Percentiles rank a stretch among this genome's conserved stretches.
These are phyloP conservation scores for Anhinga rufa DNA, from an alignment of 2,113 vertebrate genomes.

Conservation along the genomic window DNA sequence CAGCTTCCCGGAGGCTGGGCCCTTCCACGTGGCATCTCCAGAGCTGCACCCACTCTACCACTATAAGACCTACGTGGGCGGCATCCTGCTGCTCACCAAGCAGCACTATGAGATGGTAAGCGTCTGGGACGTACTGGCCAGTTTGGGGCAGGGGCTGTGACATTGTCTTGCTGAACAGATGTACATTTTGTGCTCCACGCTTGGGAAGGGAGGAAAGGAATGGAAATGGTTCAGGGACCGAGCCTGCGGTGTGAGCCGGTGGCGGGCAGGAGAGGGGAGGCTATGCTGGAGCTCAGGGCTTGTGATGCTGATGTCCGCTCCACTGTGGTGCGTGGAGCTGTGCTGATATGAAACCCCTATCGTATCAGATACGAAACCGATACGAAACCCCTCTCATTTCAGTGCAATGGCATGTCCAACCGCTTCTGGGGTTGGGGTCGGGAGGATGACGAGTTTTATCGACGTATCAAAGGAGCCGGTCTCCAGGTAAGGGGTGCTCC, in stretches of 20 bases:
- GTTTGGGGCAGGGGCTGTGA: background rate
- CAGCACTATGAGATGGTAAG: conserved; percentile 90
- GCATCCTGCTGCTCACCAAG: conserved; percentile 95
- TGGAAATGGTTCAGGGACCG: background rate
- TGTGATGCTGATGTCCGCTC: background rate
- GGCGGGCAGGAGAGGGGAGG: background rate
- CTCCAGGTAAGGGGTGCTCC: conserved; percentile 79
- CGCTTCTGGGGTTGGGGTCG: conserved; percentile 99
- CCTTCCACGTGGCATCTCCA: conserved; percentile 93
- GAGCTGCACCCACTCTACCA: conserved; percentile 97
- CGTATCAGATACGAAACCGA: too few species aligned
- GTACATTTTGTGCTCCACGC: background rate
- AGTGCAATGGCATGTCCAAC: conserved; percentile 99
- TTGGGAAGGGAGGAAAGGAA: background rate
- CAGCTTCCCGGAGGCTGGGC: conserved; percentile 86
- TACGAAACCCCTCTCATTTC: conserved; percentile 1
- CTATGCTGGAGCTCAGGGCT: background rate
- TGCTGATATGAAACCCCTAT: background rate
- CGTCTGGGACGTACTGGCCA: fast-evolving
- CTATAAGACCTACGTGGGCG: conserved; percentile 95
- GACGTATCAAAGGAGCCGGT: conserved; percentile 87
- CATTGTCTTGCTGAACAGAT: fast-evolving
- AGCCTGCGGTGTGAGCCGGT: background rate
- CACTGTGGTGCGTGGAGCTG: fast-evolving
- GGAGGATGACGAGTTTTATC: conserved; percentile 96